Evolutionary conservation across 2,113 vertebrate genomes (phyloP).

Genomic region (Chelonoidis abingdonii): DNA sequence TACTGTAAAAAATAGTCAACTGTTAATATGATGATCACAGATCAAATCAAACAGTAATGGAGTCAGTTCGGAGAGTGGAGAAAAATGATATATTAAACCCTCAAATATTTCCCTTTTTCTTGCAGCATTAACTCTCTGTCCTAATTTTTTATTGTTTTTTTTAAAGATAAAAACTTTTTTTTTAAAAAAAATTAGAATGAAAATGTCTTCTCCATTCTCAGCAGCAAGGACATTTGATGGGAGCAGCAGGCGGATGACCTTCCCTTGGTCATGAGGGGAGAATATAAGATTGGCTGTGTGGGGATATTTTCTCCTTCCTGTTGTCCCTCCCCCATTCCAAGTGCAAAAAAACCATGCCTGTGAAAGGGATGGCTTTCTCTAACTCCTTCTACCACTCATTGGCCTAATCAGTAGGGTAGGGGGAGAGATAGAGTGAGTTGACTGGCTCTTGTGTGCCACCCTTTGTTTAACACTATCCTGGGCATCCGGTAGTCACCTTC

Average conservation of each 20-base stretch:
- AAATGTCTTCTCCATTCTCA: accelerated
- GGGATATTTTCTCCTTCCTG: background rate
- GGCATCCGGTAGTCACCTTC: background rate
- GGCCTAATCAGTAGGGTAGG: background rate
- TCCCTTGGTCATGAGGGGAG: background rate
- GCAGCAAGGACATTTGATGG: background rate
- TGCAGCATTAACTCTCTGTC: background rate
- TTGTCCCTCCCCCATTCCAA: background rate
- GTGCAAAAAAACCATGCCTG: no score
- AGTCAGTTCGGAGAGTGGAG: conserved; percentile 12
- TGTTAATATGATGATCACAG: background rate
- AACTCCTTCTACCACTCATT: background rate
- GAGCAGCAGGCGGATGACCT: background rate
- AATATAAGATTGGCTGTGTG: background rate
- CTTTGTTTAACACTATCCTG: background rate
- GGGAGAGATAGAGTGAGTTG: background rate
- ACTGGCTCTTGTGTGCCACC: background rate
- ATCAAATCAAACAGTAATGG: conserved; percentile 38
- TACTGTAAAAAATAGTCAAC: conserved; percentile 19
- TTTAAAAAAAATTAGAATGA: background rate
- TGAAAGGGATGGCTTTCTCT: background rate
- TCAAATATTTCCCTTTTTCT: background rate
- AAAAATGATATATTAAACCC: conserved; percentile 1
- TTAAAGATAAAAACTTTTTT: background rate
- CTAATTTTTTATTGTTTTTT: background rate